A percentile compares a stretch with the other conserved stretches of the same genome.
phyloP scores from a whole-genome alignment of 2,113 vertebrate genomes.

The Ophiodon elongatus region DNA sequence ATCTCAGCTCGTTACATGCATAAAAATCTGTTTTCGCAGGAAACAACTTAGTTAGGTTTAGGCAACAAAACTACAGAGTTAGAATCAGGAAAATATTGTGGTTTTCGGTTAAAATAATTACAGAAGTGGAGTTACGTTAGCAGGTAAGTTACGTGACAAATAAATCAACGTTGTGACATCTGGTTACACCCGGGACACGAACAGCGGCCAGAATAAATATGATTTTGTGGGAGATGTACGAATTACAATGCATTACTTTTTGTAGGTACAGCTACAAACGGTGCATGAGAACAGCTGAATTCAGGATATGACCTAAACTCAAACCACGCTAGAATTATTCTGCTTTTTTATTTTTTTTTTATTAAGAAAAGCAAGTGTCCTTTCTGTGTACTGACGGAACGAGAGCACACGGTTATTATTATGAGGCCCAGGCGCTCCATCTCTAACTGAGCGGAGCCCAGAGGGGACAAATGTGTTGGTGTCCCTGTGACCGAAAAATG shows the following conservation, averaged over 20 bases:
- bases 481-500: conserved; percentile 52
- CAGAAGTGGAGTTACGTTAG: background rate
- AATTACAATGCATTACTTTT: background rate
- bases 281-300: background rate
- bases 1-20: too few relatives aligned
- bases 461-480: conserved; percentile 40
- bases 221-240: background rate
- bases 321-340: background rate
- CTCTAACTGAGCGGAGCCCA: conserved; percentile 24
- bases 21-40: too few relatives aligned
- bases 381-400: background rate
- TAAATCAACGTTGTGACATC: too few relatives aligned
- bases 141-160: too few relatives aligned
- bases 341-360: too few relatives aligned
- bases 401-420: conserved; percentile 17
- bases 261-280: too few relatives aligned
- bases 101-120: background rate
- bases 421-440: conserved; percentile 16
- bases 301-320: background rate
- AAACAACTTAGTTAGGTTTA: too few relatives aligned
- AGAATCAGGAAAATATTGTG: background rate
- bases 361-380: background rate
- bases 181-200: too few relatives aligned
- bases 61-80: background rate
- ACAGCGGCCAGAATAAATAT: too few relatives aligned